Percentiles rank a stretch among this genome's conserved stretches.
phyloP scores from a whole-genome alignment of 2,113 vertebrate genomes.

The Sisor rabdophorus region DNA sequence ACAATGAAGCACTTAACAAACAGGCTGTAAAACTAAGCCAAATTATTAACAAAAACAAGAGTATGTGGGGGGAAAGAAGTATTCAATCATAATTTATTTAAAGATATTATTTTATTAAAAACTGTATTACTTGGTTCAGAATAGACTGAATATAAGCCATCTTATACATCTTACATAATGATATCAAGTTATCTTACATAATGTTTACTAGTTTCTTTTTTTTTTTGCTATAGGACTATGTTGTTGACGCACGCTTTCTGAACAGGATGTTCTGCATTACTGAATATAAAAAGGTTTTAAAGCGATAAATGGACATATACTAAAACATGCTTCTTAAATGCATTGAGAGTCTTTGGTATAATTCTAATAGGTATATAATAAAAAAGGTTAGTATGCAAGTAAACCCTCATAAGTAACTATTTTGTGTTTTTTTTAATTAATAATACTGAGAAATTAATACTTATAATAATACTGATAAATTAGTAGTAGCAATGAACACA shows the following conservation, averaged over 20 bases:
- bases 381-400: neutral
- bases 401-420: too few relatives aligned
- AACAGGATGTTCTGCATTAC: neutral
- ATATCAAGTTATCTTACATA: neutral
- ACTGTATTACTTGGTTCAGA: neutral
- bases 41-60: neutral
- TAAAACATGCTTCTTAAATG: neutral
- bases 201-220: neutral
- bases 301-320: neutral
- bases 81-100: neutral
- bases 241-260: neutral
- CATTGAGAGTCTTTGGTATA: too few relatives aligned
- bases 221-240: neutral
- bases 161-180: neutral
- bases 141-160: neutral
- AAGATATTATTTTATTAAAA: neutral
- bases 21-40: neutral
- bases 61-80: too few relatives aligned
- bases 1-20: too few relatives aligned
- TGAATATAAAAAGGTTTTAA: neutral
- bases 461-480: too few relatives aligned
- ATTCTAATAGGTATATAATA: neutral
- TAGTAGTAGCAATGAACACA: too few relatives aligned
- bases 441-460: too few relatives aligned
- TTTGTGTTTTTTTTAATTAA: too few relatives aligned